A percentile compares a stretch with the other conserved stretches of the same genome.
Evolutionary conservation across 1,140 invertebrate species (phyloP).

Genomic region (Ephestia elutella): DNA sequence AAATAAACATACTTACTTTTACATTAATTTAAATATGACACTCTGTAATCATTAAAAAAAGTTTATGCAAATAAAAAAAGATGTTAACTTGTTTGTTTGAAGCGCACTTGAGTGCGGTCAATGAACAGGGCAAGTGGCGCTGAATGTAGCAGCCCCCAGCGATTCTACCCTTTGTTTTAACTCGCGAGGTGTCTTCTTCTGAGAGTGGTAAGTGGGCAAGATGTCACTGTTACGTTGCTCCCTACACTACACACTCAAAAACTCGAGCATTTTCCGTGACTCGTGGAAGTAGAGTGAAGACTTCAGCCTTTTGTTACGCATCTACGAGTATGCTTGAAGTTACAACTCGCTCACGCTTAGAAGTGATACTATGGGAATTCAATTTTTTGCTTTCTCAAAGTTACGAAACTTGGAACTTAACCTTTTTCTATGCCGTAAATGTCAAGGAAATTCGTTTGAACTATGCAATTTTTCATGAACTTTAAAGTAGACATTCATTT

Average conservation of each 20-base stretch:
- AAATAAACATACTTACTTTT: too few relatives aligned
- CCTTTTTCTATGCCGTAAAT: background rate
- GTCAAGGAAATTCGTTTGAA: background rate
- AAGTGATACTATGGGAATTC: background rate
- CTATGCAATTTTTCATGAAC: background rate
- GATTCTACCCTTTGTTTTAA: constrained; percentile 62
- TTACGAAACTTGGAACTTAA: background rate
- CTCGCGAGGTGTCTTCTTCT: constrained; percentile 46
- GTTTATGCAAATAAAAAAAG: background rate
- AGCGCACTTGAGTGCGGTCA: constrained; percentile 44
- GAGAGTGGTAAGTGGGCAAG: constrained; percentile 45
- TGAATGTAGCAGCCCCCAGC: constrained; percentile 36
- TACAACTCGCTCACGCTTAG: background rate
- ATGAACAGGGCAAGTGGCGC: constrained; percentile 32
- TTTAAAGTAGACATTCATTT: background rate
- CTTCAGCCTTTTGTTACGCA: constrained; percentile 51
- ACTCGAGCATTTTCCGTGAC: constrained; percentile 47
- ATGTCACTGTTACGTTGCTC: constrained; percentile 51
- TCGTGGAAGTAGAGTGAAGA: constrained; percentile 44
- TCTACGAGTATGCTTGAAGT: constrained; percentile 32
- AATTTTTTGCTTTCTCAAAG: background rate
- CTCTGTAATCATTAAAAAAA: background rate
- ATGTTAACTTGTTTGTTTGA: background rate
- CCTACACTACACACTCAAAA: constrained; percentile 45
- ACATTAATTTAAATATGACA: background rate